Base-by-base conservation (phyloP, 1,140 invertebrate species). In the Heliconius himera region DNA sequence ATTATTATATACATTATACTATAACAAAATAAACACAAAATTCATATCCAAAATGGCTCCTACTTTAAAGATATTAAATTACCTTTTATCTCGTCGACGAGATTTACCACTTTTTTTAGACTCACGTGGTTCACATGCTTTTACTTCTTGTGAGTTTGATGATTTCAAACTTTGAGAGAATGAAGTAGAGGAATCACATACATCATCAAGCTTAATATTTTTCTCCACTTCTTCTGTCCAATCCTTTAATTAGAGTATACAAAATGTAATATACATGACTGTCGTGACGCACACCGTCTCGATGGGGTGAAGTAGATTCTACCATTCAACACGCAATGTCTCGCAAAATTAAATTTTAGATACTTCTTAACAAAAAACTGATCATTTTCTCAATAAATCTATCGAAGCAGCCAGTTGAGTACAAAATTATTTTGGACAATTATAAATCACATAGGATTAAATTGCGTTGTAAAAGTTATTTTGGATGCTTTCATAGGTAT, bases 191-290 rank as follows among this genome's bases (percentile, higher is more conserved):
- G 92, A 81, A 75, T 93, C 88, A 87, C 87, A 87, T 49, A 88
- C 82, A 73, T 93, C 92, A 85, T 93, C 93, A 22, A 94, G 80
- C 86, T 93, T 93, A 76, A 93, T 93, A 79, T 93, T 92, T 79
- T 93, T 92, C 77, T 94, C 93, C 60, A 93, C 93, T 83, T 94
- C 93, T 76, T 94, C 93, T 60, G 90, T 93, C 93, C 93, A 94
- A 81, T 94, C 93, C 93, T 94, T 75, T 51, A 84, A 85, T 73
- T 76, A 78, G 80, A 75, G 74, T 78, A 74, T 33, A 71, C 3
- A 29, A 51, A 70, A 70, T 49, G 11, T 76, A 9, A 51, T 20
- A 51, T 51, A 51, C 8, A 20, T 20, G 49, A 20, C 5, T 8
- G 18, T 20, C 8, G n/a, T n/a, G n/a, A n/a, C n/a, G n/a, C n/a